A percentile compares a stretch with the other conserved stretches of the same genome.
Evolutionary conservation across 2,113 vertebrate species (phyloP).

Genomic region (Aleadryas rufinucha): DNA sequence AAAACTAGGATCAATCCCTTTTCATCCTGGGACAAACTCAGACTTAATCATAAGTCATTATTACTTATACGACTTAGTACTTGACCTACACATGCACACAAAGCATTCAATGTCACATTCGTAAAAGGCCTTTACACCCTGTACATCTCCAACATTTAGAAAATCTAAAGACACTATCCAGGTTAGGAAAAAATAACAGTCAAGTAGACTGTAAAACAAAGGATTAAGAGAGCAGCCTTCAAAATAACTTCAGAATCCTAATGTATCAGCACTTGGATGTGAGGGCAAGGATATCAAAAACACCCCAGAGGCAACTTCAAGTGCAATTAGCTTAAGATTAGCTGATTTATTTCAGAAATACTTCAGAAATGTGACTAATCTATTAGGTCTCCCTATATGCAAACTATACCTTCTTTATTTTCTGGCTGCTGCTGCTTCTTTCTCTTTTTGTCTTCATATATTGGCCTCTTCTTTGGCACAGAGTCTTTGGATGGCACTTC

Average conservation of each 20-base stretch:
- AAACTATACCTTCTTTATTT: slow-evolving; percentile 83
- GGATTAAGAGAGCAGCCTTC: neutral
- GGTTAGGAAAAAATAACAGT: neutral
- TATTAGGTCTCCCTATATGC: neutral
- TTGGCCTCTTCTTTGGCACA: slow-evolving; percentile 93
- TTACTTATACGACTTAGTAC: neutral
- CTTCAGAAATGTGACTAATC: neutral
- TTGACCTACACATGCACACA: neutral
- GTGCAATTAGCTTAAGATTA: neutral
- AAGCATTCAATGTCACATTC: neutral
- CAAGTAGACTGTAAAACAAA: neutral
- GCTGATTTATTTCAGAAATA: neutral
- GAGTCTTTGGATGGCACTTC: slow-evolving; percentile 98
- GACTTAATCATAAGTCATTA: neutral
- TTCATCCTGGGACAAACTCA: neutral
- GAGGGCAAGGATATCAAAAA: neutral
- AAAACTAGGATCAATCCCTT: neutral
- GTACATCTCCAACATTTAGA: neutral
- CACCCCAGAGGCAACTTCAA: neutral
- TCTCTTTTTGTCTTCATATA: slow-evolving; percentile 93
- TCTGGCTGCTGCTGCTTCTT: slow-evolving; percentile 83
- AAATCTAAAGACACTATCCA: neutral
- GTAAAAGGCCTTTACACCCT: neutral
- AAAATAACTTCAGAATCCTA: neutral
- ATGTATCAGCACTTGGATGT: neutral